phyloP scores from a whole-genome alignment of 2,888 invertebrate genomes.

The Cheilosia vulpina region DNA sequence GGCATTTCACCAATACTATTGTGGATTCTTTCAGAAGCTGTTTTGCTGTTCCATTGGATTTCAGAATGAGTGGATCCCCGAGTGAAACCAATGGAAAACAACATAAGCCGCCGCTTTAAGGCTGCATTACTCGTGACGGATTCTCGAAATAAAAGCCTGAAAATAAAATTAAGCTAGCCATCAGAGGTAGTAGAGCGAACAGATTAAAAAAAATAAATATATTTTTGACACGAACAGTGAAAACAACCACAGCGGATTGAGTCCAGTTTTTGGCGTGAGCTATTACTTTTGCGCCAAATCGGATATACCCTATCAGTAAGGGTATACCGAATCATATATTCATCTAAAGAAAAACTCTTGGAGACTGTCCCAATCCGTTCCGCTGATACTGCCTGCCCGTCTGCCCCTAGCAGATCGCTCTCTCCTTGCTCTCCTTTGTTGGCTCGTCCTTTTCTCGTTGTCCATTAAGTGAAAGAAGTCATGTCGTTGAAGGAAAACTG shows the following conservation, averaged over 20 bases:
- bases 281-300: neutral
- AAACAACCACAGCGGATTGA: neutral
- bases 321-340: constrained; percentile 37
- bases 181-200: neutral
- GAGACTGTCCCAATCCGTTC: constrained; percentile 39
- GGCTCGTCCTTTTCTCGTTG: constrained; percentile 45
- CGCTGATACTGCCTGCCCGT: constrained; percentile 18
- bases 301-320: neutral
- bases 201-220: neutral
- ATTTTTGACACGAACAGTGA: neutral
- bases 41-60: too few species aligned
- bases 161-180: too few species aligned
- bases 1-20: too few species aligned
- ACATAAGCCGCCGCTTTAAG: too few species aligned
- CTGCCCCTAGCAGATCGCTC: neutral
- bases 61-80: too few species aligned
- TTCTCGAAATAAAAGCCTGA: too few species aligned
- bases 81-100: too few species aligned
- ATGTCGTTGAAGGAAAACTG: constrained; percentile 63
- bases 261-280: neutral
- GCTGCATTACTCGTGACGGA: too few species aligned
- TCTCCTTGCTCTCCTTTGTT: constrained; percentile 1
- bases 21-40: too few species aligned
- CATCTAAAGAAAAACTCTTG: constrained; percentile 48
- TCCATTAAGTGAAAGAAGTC: constrained; percentile 64